phyloP scores from a whole-genome alignment of 2,113 vertebrate genomes.

The Scomber scombrus region DNA sequence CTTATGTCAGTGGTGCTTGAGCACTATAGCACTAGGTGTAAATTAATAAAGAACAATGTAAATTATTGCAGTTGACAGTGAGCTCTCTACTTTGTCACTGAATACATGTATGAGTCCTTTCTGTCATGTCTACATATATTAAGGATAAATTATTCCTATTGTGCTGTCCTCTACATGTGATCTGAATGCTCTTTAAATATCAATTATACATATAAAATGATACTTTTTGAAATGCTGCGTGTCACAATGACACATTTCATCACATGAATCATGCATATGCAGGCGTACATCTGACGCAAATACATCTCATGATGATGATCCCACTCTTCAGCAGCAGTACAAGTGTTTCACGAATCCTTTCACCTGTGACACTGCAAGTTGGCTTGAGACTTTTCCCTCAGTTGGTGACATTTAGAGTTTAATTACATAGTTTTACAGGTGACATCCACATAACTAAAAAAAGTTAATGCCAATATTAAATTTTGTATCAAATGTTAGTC shows the following conservation, averaged over 20 bases:
- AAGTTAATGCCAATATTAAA: constrained; percentile 41
- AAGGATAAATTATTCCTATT: no score
- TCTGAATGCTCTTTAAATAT: not conserved
- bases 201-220: not conserved
- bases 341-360: constrained; percentile 6
- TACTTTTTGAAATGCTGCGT: not conserved
- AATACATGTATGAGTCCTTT: not conserved
- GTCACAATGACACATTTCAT: constrained; percentile 16
- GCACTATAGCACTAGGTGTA: constrained; percentile 13
- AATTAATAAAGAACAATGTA: constrained; percentile 64
- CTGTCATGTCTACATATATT: no score
- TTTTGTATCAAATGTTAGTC: constrained; percentile 32
- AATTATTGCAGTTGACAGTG: constrained; percentile 50
- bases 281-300: constrained; percentile 23
- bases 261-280: constrained; percentile 11
- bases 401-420: constrained; percentile 59
- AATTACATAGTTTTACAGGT: constrained; percentile 62
- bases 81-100: not conserved
- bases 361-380: not conserved
- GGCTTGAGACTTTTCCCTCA: not conserved
- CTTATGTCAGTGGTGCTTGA: constrained; percentile 46
- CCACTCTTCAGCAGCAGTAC: not conserved
- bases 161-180: no score
- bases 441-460: constrained; percentile 3
- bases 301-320: constrained; percentile 19